These are phyloP conservation scores for Mystacornis crossleyi DNA, from an alignment of 2,113 vertebrate species.

Conservation along the genomic window DNA sequence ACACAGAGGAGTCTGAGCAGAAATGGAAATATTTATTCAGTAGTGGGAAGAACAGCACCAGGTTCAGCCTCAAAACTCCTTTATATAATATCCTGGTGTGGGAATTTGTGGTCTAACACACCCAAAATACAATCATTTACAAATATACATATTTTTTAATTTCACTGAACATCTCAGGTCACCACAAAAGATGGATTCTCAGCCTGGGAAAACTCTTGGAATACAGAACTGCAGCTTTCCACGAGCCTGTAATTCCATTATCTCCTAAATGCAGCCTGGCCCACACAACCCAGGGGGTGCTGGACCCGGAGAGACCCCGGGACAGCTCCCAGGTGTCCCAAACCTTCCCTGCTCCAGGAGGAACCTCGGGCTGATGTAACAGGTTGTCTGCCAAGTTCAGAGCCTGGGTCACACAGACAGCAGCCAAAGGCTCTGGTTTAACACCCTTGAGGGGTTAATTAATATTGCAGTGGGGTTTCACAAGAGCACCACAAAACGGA, in stretches of 20 bases:
- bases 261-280: neutral
- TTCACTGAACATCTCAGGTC: neutral
- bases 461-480: neutral
- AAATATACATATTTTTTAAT: rapidly evolving
- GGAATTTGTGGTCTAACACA: neutral
- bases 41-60: neutral
- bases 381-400: rapidly evolving
- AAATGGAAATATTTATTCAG: neutral
- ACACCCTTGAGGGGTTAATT: neutral
- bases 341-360: rapidly evolving
- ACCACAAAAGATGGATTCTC: neutral
- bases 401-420: too few species aligned
- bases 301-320: neutral
- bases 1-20: neutral
- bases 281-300: neutral
- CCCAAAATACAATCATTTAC: rapidly evolving
- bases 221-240: rapidly evolving
- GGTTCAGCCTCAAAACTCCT: neutral
- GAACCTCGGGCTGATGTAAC: rapidly evolving
- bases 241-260: rapidly evolving
- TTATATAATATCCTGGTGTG: neutral
- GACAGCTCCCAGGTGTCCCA: neutral
- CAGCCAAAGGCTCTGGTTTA: neutral
- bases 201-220: neutral
- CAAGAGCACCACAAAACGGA: neutral